Evolutionary conservation across 1,140 invertebrate genomes (phyloP), one percentile per base, ranked within the genome.

Genomic region (Araneus ventricosus): DNA sequence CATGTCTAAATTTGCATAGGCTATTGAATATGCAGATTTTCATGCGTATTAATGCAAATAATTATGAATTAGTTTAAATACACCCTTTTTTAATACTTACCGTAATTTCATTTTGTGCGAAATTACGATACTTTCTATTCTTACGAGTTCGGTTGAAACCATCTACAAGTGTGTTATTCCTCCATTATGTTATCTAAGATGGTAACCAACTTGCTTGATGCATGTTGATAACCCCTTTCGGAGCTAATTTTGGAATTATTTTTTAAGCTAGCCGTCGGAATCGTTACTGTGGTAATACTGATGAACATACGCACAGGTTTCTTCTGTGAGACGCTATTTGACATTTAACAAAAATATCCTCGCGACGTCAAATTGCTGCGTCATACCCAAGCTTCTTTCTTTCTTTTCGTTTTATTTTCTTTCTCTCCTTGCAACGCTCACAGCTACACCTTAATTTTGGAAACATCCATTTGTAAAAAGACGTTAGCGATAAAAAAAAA

Each of bases 381-480:
- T 75, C 70, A 75, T 86, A 86, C n/a, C 10, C 20, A 30, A 52
- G 24, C 14, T 75, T 75, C 30, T 30, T 30, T 34, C 30, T 75
- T 70, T 70, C 10, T 70, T 70, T 30, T 30, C 27, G 10, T 70
- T 30, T 70, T 75, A 34, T 75, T 37, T 30, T 20, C 20, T 75
- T 20, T 37, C n/a, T 57, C n/a, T 57, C 52, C 52, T 57, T 61
- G 52, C 84, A 52, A 6, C 39, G 17, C 14, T 30, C n/a, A 34
- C 8, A 86, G 30, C 27, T 41, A 84, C 39, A 84, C 24, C 80
- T 52, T 86, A 86, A 86, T 86, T 86, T 86, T 86, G 84, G 84
- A 86, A 86, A 86, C 45, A 52, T 61, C 84, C 39, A 86, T 86
- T 86, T 61, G 45, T 57, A 57, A 86, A 61, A 57, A 61, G 84